Conservation (phyloP, 1,140 invertebrate genomes). For the Cyrtorhinus lividipennis region DNA sequence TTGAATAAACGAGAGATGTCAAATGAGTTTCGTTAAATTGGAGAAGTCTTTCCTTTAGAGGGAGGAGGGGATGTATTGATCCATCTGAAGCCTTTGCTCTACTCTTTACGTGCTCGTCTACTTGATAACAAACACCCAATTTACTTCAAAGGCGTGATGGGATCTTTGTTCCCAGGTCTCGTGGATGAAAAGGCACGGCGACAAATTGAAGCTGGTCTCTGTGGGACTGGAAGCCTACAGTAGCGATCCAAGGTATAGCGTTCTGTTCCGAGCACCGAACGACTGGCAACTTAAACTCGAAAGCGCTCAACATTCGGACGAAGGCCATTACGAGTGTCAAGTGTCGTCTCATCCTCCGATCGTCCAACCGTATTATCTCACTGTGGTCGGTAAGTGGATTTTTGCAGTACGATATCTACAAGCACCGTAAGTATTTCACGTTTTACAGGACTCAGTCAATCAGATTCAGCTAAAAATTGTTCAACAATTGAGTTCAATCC, state of each 20-base stretch:
- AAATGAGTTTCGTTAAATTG: neutral
- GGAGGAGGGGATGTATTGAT: neutral
- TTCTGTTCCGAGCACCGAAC: conserved; percentile 22
- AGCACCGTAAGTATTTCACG: too few species aligned
- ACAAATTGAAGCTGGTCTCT: conserved; percentile 57
- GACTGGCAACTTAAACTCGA: conserved; percentile 79
- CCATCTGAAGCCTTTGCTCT: too few species aligned
- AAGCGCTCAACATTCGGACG: conserved; percentile 63
- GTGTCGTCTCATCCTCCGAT: conserved; percentile 75
- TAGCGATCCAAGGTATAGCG: conserved; percentile 37
- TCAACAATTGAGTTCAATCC: too few species aligned
- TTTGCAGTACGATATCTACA: too few species aligned
- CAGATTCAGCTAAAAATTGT: too few species aligned
- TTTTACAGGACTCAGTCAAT: too few species aligned
- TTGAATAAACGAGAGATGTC: too few species aligned
- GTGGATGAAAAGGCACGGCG: conserved; percentile 55
- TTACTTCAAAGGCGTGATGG: too few species aligned
- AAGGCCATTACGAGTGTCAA: conserved; percentile 73
- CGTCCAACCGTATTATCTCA: conserved; percentile 64
- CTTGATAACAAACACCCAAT: too few species aligned
- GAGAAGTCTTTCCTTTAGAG: neutral
- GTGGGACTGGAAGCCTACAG: conserved; percentile 63
- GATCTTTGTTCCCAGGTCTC: conserved; percentile 41
- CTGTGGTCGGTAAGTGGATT: conserved; percentile 60
- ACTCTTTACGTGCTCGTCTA: too few species aligned